phyloP scores from a whole-genome alignment of 2,888 invertebrate species.

The Phorcus lineatus region DNA sequence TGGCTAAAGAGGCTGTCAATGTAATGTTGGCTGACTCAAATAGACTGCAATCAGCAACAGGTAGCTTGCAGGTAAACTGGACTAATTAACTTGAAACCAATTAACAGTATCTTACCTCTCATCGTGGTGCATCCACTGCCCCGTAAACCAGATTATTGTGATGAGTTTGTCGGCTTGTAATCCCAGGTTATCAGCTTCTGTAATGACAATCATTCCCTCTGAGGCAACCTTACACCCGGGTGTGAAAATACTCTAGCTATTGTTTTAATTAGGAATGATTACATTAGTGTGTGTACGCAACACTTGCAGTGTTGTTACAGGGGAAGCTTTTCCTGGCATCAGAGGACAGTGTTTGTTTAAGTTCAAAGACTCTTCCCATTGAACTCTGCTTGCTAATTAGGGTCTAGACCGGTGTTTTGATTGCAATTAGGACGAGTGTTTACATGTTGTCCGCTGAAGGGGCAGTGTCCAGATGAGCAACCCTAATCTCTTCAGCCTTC shows the following conservation, averaged over 20 bases:
- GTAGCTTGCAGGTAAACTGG: not conserved
- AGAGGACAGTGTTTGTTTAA: not conserved
- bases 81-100: not conserved
- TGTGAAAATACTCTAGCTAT: not conserved
- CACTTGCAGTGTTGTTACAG: not conserved
- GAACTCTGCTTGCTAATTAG: not conserved
- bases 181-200: not conserved
- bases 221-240: not conserved
- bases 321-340: not conserved
- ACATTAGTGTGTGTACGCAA: not conserved
- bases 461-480: no score
- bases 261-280: conserved; percentile 10
- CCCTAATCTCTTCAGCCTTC: no score
- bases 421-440: not conserved
- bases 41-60: no score
- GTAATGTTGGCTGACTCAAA: no score
- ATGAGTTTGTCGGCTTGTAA: not conserved
- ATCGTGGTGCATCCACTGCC: not conserved
- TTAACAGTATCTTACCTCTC: not conserved
- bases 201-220: not conserved
- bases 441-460: no score
- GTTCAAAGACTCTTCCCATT: not conserved
- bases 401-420: conserved; percentile 1
- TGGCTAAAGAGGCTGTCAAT: no score
- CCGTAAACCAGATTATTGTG: not conserved